Conservation (phyloP, 2,888 invertebrate genomes). For the Chironomus riparius region DNA sequence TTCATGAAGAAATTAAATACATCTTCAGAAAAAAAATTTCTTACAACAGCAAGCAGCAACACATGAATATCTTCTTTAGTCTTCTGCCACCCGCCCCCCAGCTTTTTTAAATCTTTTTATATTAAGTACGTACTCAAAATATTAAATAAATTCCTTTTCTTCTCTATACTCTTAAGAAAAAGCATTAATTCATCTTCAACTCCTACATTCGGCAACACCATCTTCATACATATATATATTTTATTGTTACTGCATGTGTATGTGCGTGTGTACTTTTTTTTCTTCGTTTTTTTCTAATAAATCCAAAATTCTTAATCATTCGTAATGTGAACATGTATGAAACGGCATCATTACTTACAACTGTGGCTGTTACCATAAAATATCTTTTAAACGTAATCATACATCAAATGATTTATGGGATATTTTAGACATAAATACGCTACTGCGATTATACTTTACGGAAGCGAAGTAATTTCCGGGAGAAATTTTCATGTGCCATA, state of each 20-base stretch:
- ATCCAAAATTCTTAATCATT: neutral
- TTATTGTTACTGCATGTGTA: too few relatives aligned
- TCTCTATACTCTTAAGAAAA: neutral
- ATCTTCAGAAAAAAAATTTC: too few relatives aligned
- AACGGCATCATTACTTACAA: constrained; percentile 4
- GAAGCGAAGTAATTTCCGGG: constrained; percentile 6
- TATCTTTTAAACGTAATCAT: constrained; percentile 6
- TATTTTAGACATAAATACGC: neutral
- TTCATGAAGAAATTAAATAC: too few relatives aligned
- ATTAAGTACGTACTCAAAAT: too few relatives aligned
- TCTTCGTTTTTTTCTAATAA: too few relatives aligned
- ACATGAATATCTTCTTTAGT: too few relatives aligned
- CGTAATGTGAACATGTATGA: neutral
- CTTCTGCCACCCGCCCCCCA: too few relatives aligned
- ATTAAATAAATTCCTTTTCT: neutral
- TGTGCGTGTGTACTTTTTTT: too few relatives aligned
- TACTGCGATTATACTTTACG: neutral
- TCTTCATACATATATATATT: too few relatives aligned
- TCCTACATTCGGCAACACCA: neutral
- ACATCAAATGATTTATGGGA: constrained; percentile 4
- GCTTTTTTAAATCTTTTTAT: too few relatives aligned
- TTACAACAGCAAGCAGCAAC: too few relatives aligned
- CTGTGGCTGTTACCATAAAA: neutral
- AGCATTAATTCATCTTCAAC: neutral
- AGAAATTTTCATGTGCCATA: constrained; percentile 7